Percentiles rank a stretch among this genome's conserved stretches.
Evolutionary conservation across 2,113 vertebrate species (phyloP).

Genomic region (Prochilodus magdalenae): DNA sequence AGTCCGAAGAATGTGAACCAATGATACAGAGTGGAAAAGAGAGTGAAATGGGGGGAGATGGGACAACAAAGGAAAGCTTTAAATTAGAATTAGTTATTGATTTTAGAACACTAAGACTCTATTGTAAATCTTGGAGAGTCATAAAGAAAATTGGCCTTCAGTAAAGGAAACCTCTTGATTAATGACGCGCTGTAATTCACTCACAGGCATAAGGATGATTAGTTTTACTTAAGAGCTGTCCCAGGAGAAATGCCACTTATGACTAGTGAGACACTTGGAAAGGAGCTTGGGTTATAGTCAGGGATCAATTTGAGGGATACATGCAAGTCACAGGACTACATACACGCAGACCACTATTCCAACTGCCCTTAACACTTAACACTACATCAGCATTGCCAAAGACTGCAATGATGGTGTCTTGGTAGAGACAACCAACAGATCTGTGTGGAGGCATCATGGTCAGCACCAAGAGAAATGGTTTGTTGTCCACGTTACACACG

Average conservation of each 20-base stretch:
- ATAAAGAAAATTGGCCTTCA: conserved; percentile 29
- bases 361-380: too few species aligned
- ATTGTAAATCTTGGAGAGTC: conserved; percentile 35
- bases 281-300: not conserved
- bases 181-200: conserved; percentile 41
- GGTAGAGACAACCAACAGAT: too few species aligned
- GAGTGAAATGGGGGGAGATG: not conserved
- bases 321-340: too few species aligned
- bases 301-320: not conserved
- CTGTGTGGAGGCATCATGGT: too few species aligned
- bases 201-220: conserved; percentile 36
- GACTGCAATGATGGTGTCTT: too few species aligned
- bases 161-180: conserved; percentile 34
- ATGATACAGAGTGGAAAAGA: not conserved
- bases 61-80: conserved; percentile 15
- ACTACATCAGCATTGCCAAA: too few species aligned
- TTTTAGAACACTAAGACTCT: conserved; percentile 17
- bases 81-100: conserved; percentile 37
- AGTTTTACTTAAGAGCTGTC: conserved; percentile 21
- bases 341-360: too few species aligned
- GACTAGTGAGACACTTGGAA: conserved; percentile 5
- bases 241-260: conserved; percentile 13
- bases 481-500: too few species aligned
- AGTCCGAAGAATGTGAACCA: not conserved
- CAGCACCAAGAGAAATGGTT: too few species aligned